A percentile compares a stretch with the other conserved stretches of the same genome.
Evolutionary conservation across 2,888 invertebrate genomes (phyloP).

Genomic region (Ormia ochracea): DNA sequence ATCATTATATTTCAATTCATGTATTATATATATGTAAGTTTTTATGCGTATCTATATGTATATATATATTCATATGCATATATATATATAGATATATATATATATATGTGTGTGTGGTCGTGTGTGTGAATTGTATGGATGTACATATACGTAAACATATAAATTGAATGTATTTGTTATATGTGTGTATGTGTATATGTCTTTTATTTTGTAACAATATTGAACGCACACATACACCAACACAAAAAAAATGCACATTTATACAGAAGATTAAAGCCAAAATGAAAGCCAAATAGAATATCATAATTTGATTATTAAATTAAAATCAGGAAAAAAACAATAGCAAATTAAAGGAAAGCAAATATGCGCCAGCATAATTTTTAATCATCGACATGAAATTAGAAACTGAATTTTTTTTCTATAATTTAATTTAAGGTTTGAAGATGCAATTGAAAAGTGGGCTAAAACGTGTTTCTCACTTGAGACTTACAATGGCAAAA

Average conservation of each 20-base stretch:
- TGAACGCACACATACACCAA: conserved; percentile 37
- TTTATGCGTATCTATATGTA: neutral
- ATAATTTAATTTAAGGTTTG: too few relatives aligned
- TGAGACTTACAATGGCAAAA: neutral
- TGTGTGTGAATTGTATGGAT: too few relatives aligned
- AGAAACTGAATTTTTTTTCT: too few relatives aligned
- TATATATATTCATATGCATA: conserved; percentile 6
- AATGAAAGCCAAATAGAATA: conserved; percentile 50
- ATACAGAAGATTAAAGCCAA: conserved; percentile 59
- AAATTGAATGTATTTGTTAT: neutral
- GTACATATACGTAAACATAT: neutral
- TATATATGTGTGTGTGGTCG: too few relatives aligned
- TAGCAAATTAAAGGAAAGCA: neutral
- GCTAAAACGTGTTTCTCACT: conserved; percentile 6
- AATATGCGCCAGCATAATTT: conserved; percentile 22
- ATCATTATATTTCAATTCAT: conserved; percentile 43
- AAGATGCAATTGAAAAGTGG: conserved; percentile 9
- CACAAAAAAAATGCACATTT: conserved; percentile 49
- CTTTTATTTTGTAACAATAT: conserved; percentile 39
- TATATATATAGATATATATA: neutral
- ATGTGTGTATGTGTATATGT: conserved; percentile 30
- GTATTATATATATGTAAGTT: neutral
- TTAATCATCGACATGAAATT: too few relatives aligned
- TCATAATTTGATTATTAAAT: neutral
- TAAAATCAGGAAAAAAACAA: neutral